phyloP scores from a whole-genome alignment of 2,888 invertebrate species.

The Cheilosia vernalis region DNA sequence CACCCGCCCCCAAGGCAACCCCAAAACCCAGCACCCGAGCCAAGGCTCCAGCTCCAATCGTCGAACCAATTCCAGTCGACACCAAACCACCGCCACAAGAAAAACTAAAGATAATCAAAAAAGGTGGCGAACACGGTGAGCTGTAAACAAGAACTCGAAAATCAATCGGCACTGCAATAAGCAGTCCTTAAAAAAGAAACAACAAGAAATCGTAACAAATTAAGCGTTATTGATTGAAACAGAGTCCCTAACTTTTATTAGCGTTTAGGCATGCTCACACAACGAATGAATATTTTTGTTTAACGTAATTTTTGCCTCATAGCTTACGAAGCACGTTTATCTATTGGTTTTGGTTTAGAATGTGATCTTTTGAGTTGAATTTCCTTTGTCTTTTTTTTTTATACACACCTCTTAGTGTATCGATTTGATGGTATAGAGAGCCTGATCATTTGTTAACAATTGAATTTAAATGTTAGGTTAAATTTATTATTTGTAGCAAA shows the following conservation, averaged over 20 bases:
- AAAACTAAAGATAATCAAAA: slow-evolving; percentile 86
- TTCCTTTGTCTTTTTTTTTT: slow-evolving; percentile 24
- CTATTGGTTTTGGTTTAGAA: slow-evolving; percentile 44
- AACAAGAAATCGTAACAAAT: slow-evolving; percentile 21
- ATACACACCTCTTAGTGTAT: slow-evolving; percentile 47
- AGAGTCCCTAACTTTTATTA: neutral
- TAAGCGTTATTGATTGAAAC: slow-evolving; percentile 10
- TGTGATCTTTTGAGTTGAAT: slow-evolving; percentile 54
- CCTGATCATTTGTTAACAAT: slow-evolving; percentile 56
- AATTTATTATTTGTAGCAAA: slow-evolving; percentile 52
- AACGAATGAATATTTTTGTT: slow-evolving; percentile 48
- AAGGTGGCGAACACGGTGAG: slow-evolving; percentile 84
- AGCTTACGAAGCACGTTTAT: slow-evolving; percentile 31
- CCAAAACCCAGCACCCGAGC: slow-evolving; percentile 79
- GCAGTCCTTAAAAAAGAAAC: neutral
- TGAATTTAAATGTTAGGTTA: slow-evolving; percentile 43
- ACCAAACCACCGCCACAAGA: slow-evolving; percentile 85
- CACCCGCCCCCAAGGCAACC: slow-evolving; percentile 74
- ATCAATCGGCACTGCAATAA: slow-evolving; percentile 24
- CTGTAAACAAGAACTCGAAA: slow-evolving; percentile 77
- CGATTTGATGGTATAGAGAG: slow-evolving; percentile 12
- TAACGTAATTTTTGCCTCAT: slow-evolving; percentile 15
- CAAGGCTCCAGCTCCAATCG: slow-evolving; percentile 84
- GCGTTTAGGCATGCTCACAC: slow-evolving; percentile 25
- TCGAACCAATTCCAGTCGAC: slow-evolving; percentile 85